A percentile compares a stretch with the other conserved stretches of the same genome.
Evolutionary conservation across 2,797 vertebrate genomes (phyloP).

Genomic region (Acanthornis magna): DNA sequence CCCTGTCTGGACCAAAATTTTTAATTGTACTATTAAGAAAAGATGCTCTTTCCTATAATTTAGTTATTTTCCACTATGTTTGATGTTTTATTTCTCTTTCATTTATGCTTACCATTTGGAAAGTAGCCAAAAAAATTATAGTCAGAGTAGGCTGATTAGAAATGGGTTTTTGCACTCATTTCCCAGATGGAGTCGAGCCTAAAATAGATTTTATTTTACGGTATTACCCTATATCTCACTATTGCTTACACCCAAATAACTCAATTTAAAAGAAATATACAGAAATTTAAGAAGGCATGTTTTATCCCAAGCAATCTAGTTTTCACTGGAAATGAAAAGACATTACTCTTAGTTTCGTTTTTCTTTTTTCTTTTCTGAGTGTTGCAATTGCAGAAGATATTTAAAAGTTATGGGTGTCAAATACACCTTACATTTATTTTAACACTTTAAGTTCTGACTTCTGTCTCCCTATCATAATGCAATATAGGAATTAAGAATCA

Average conservation of each 20-base stretch:
- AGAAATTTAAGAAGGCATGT: background rate
- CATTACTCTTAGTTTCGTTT: background rate
- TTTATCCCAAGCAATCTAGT: background rate
- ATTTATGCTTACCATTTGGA: background rate
- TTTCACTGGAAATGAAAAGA: background rate
- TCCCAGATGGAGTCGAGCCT: background rate
- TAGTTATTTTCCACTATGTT: background rate
- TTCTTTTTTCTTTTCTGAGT: background rate
- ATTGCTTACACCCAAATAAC: background rate
- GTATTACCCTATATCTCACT: background rate
- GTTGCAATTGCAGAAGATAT: background rate
- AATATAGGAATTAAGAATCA: background rate
- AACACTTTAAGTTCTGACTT: background rate
- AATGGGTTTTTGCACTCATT: background rate
- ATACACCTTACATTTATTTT: background rate
- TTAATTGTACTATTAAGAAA: background rate
- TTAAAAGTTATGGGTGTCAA: background rate
- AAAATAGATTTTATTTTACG: background rate
- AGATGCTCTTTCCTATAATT: background rate
- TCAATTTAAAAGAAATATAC: background rate
- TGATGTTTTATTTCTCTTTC: background rate
- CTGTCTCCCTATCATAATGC: accelerated
- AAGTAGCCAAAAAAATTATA: background rate
- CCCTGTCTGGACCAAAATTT: background rate
- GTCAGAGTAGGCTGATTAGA: background rate